A percentile compares a stretch with the other conserved stretches of the same genome.
phyloP scores from a whole-genome alignment of 1,140 invertebrate species.

The Aphelinus certus region DNA sequence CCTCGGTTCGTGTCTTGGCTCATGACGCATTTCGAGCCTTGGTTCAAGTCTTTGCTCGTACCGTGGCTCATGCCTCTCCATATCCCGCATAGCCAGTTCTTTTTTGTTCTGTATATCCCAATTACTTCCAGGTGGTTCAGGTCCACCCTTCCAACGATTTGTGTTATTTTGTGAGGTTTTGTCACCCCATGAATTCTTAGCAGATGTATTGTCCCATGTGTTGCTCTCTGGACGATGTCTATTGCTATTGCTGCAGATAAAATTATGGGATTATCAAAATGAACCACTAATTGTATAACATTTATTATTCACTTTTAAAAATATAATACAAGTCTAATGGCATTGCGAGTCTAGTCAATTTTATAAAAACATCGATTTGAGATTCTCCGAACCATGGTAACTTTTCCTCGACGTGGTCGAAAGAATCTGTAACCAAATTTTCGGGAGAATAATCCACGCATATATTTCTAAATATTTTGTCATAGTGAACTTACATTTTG shows the following conservation, averaged over 20 bases:
- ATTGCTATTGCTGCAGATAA: background rate
- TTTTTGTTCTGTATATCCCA: constrained; percentile 38
- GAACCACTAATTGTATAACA: too few relatives aligned
- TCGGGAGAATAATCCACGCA: too few relatives aligned
- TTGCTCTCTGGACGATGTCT: constrained; percentile 32
- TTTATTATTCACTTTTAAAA: too few relatives aligned
- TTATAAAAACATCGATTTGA: too few relatives aligned
- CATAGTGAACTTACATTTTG: too few relatives aligned
- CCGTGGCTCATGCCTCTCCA: constrained; percentile 2
- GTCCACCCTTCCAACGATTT: background rate
- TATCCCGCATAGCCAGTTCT: constrained; percentile 15
- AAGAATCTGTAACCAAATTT: too few relatives aligned
- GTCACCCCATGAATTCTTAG: constrained; percentile 7
- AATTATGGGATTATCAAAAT: too few relatives aligned
- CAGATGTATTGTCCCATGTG: constrained; percentile 15
- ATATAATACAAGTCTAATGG: too few relatives aligned
- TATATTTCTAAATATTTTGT: too few relatives aligned
- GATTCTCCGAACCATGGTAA: too few relatives aligned
- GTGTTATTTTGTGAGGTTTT: constrained; percentile 10
- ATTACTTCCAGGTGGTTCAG: background rate
- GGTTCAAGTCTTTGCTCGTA: background rate
- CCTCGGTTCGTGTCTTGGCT: constrained; percentile 13
- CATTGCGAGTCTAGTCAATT: too few relatives aligned
- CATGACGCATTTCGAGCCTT: background rate
- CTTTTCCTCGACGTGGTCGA: too few relatives aligned